Percentiles rank a stretch among this genome's conserved stretches.
Conservation (phyloP, 2,113 vertebrate species). For the Danio rerio region GRCz12tu NC_133180.1:66349001-66349500, state of each 20-base stretch:
- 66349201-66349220: constrained; percentile 21
- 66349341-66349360: neutral
- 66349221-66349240: constrained; percentile 40
- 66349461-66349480: too few relatives aligned
- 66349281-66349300: constrained; percentile 28
- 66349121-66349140: constrained; percentile 3
- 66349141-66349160: constrained; percentile 16
- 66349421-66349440: neutral
- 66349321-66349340: neutral
- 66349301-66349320: neutral
- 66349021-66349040: constrained; percentile 22
- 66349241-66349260: constrained; percentile 19
- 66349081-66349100: constrained; percentile 10
- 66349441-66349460: neutral
- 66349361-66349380: neutral
- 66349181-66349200: constrained; percentile 27
- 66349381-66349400: neutral
- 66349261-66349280: constrained; percentile 19
- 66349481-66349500: too few relatives aligned
- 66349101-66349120: constrained; percentile 35
- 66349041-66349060: constrained; percentile 39
- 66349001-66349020: constrained; percentile 31
- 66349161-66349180: constrained; percentile 24
- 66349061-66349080: constrained; percentile 20
- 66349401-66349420: neutral